A percentile compares a stretch with the other conserved stretches of the same genome.
Conservation (phyloP, 1,140 invertebrate species). For the Maconellicoccus hirsutus region DNA sequence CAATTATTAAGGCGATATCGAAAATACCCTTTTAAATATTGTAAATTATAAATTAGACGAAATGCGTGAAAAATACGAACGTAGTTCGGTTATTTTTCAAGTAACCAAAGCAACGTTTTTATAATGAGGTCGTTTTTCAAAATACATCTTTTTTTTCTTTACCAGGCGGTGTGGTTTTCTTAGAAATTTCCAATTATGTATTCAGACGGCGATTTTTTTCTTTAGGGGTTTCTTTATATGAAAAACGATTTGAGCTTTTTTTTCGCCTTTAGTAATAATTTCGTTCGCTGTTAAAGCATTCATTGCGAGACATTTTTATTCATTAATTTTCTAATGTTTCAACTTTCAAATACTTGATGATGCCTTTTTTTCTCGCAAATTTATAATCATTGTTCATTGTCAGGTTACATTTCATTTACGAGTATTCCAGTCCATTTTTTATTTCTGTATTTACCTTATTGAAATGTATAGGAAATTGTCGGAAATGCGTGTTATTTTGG, state of each 20-base stretch:
- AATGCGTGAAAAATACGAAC: too few relatives aligned
- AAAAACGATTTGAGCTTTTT: background rate
- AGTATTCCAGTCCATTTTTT: too few relatives aligned
- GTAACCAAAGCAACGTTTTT: background rate
- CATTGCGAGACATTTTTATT: background rate
- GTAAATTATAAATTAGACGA: too few relatives aligned
- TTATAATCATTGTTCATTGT: too few relatives aligned
- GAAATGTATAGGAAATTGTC: too few relatives aligned
- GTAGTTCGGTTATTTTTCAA: too few relatives aligned
- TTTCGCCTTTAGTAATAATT: background rate
- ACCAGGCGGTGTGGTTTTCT: background rate
- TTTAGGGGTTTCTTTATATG: background rate
- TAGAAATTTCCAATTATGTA: background rate
- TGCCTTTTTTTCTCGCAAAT: too few relatives aligned
- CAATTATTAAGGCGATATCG: background rate
- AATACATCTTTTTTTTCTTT: background rate
- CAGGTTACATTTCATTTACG: too few relatives aligned
- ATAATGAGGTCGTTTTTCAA: conserved; percentile 5
- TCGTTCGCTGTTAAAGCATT: background rate
- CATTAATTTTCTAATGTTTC: too few relatives aligned
- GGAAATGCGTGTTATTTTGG: too few relatives aligned
- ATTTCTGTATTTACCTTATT: too few relatives aligned
- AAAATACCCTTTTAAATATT: background rate
- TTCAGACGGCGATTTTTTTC: background rate
- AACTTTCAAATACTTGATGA: too few relatives aligned